A percentile compares a stretch with the other conserved stretches of the same genome.
phyloP scores from a whole-genome alignment of 2,888 invertebrate species.

The Danaus chrysippus region DNA sequence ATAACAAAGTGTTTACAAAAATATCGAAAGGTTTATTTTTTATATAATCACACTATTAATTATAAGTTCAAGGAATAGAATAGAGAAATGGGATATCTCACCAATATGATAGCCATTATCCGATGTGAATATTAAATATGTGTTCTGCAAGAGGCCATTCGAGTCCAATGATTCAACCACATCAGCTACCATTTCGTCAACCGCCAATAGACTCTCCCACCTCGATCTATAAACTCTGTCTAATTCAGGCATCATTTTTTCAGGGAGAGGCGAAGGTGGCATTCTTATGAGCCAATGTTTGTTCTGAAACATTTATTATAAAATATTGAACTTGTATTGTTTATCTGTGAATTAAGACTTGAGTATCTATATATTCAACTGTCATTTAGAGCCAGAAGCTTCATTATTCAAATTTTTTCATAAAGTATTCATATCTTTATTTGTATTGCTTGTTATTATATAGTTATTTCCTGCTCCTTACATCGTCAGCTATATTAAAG shows the following conservation, averaged over 20 bases:
- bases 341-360: no score
- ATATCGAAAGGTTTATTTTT: no score
- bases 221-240: slow-evolving; percentile 86
- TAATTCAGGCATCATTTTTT: slow-evolving; percentile 76
- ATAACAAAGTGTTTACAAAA: no score
- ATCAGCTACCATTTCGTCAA: slow-evolving; percentile 89
- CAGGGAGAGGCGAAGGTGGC: slow-evolving; percentile 82
- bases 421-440: no score
- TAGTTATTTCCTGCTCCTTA: slow-evolving; percentile 34
- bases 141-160: slow-evolving; percentile 81
- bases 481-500: slow-evolving; percentile 77
- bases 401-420: no score
- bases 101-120: slow-evolving; percentile 96
- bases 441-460: neutral
- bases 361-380: no score
- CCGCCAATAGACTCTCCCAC: slow-evolving; percentile 89
- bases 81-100: slow-evolving; percentile 40
- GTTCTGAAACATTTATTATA: slow-evolving; percentile 63
- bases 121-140: slow-evolving; percentile 90
- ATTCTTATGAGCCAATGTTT: slow-evolving; percentile 92
- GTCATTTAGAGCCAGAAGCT: no score
- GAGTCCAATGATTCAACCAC: slow-evolving; percentile 79
- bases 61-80: no score
- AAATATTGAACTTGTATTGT: no score
- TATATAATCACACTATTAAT: no score